Evolutionary conservation across 2,797 vertebrate genomes (phyloP).

Genomic region (Schizopygopsis malacanthus): DNA sequence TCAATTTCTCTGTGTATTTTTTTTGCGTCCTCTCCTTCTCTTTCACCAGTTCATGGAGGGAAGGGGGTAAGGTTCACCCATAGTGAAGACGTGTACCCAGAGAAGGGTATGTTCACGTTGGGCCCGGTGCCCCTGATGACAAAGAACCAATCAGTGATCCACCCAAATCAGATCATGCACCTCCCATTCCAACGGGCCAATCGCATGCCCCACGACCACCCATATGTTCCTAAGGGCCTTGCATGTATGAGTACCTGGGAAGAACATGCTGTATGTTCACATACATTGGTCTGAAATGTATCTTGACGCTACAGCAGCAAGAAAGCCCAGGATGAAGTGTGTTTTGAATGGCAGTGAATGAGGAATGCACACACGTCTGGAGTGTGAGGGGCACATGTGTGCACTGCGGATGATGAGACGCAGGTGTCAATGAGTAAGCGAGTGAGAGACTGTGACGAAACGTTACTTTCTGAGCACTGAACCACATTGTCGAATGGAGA

Average conservation of each 20-base stretch:
- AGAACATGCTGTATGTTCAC: slow-evolving; percentile 59
- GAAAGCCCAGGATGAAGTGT: slow-evolving; percentile 47
- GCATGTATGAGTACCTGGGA: slow-evolving; percentile 57
- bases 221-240: slow-evolving; percentile 47
- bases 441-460: slow-evolving; percentile 56
- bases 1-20: slow-evolving; percentile 61
- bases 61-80: slow-evolving; percentile 98
- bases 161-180: slow-evolving; percentile 54
- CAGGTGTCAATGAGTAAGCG: slow-evolving; percentile 42
- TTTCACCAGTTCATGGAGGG: slow-evolving; percentile 95
- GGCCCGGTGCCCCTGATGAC: slow-evolving; percentile 68
- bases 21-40: slow-evolving; percentile 62
- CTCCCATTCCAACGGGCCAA: slow-evolving; percentile 55
- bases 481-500: slow-evolving; percentile 49
- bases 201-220: slow-evolving; percentile 60
- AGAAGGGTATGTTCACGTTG: slow-evolving; percentile 93
- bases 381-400: slow-evolving; percentile 65
- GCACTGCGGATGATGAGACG: slow-evolving; percentile 50
- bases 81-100: slow-evolving; percentile 99
- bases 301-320: slow-evolving; percentile 43
- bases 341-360: slow-evolving; percentile 52
- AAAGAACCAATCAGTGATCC: slow-evolving; percentile 64
- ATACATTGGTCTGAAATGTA: slow-evolving; percentile 59
- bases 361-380: slow-evolving; percentile 65
- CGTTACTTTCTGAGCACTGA: slow-evolving; percentile 22